Base-by-base conservation (phyloP, 2,888 invertebrate genomes). In the Chalcis sispes region DNA sequence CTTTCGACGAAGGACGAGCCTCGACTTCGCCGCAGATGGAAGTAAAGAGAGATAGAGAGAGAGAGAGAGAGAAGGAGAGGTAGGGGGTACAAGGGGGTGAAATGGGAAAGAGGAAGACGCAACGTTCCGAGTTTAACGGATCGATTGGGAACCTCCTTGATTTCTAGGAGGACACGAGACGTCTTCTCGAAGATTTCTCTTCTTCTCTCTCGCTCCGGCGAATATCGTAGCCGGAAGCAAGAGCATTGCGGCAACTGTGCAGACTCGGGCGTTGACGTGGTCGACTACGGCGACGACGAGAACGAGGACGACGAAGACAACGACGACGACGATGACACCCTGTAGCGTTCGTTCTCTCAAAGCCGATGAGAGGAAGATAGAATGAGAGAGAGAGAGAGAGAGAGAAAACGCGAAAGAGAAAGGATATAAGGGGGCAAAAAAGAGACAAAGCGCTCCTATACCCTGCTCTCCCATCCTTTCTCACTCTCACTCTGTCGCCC, bases 141-240 rank as follows among this genome's bases (percentile, higher is more conserved):
- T 80, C 80, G 81, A 82, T 79, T 77, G 67, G 73, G 66, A 2
- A 74, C 71, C 77, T 81, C 77, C 76, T 77, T 72, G 80, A 82
- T 82, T 81, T 80, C 74, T 54, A 61, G 66, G 40, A 72, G 67
- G 73, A 64, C 72, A 64, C 36, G 20, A 72, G 46, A 61, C 54
- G 52, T 42, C 48, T 52, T 10, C 10, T 3, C 66, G 18, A 58
- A 42, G 65, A 65, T 50, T 48, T 65, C 58, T 46, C 52, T 15
- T 20, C 50, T 46, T 46, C 20, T 5, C 10, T 25, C 52, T 52
- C 46, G 13, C 10, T 23, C 32, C 13, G n/a, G 32, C 58, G 79
- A 75, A 74, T 65, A 78, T 80, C 71, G 75, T 76, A 71, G 79
- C 80, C 79, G 83, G 80, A 81, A 81, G 82, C 72, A 80, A 74